Evolutionary conservation across 2,888 invertebrate species (phyloP), one percentile per base, ranked within the genome.

Genomic region (Bombylius major): DNA sequence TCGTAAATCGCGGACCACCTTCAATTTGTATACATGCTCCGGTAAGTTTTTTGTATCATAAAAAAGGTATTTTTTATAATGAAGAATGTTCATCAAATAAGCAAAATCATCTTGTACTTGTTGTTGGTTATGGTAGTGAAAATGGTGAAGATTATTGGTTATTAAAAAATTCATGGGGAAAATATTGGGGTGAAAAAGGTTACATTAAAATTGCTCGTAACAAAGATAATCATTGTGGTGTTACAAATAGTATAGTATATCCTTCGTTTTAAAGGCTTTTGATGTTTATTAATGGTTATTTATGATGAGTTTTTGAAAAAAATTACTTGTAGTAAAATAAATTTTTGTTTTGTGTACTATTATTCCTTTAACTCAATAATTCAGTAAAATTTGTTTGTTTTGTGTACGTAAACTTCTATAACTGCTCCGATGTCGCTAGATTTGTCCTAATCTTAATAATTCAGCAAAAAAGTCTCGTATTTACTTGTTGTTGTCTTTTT

Each of bases 101-200:
- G 55, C 76, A 91, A 34, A 89, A 91, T 71, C 92, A 92, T 66
- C 91, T 88, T 55, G 56, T 60, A 11, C 34, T 60, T 3, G 48
- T 54, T 23, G 55, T 59, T 50, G 59, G 59, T n/a, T 59, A 58
- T 52, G 50, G 50, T n/a, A 36, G 5, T 13, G 50, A 50, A 14
- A 4, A 34, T 6, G 39, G 39, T 11, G 4, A 11, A 42, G 39
- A 42, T 4, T 50, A 50, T 50, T 50, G 50, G 50, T 6, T 50
- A 3, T 14, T 50, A 4, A 50, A 50, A 50, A 50, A 50, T 50
- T 50, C 50, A 36, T 50, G 50, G 50, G 50, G 50, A 6, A 6
- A 50, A 14, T 50, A n/a, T n/a, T n/a, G 50, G 50, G 39, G 50
- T 14, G 7, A 23, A 1, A 50, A 36, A 5, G 50, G 50, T 4